Conservation (phyloP, 2,113 vertebrate species). For the Forbesichthys agassizii region DNA sequence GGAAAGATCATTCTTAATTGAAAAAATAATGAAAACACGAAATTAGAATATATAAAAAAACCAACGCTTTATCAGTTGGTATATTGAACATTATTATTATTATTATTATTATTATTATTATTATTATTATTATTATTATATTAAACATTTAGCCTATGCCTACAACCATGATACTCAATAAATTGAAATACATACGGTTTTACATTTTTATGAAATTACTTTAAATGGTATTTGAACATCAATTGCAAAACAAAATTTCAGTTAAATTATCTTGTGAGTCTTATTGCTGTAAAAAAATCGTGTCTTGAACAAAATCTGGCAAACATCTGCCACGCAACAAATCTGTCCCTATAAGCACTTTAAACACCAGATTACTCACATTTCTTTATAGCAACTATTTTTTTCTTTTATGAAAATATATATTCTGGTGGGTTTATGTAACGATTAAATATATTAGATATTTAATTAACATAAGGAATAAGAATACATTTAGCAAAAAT, state of each 20-base stretch:
- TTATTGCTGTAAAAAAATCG: slow-evolving; percentile 48
- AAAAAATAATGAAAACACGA: background rate
- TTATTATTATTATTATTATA: too few species aligned
- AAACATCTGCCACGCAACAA: slow-evolving; percentile 45
- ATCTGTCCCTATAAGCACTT: background rate
- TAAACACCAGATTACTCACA: slow-evolving; percentile 56
- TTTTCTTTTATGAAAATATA: too few species aligned
- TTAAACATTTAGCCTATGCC: background rate
- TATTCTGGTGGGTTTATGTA: too few species aligned
- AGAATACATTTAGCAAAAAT: too few species aligned
- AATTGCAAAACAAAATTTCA: too few species aligned
- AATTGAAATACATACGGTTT: background rate
- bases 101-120: too few species aligned
- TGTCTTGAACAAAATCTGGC: slow-evolving; percentile 33
- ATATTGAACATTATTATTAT: background rate
- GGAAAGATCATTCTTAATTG: background rate
- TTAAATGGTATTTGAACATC: too few species aligned
- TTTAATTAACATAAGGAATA: too few species aligned
- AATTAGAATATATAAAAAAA: background rate
- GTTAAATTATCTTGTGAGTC: slow-evolving; percentile 9
- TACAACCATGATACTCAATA: background rate
- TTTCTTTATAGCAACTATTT: slow-evolving; percentile 11
- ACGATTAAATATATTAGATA: too few species aligned
- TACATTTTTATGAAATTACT: too few species aligned
- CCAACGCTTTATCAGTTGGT: background rate